phyloP scores from a whole-genome alignment of 1,140 invertebrate genomes.

The Ceratosolen fusciceps region DNA sequence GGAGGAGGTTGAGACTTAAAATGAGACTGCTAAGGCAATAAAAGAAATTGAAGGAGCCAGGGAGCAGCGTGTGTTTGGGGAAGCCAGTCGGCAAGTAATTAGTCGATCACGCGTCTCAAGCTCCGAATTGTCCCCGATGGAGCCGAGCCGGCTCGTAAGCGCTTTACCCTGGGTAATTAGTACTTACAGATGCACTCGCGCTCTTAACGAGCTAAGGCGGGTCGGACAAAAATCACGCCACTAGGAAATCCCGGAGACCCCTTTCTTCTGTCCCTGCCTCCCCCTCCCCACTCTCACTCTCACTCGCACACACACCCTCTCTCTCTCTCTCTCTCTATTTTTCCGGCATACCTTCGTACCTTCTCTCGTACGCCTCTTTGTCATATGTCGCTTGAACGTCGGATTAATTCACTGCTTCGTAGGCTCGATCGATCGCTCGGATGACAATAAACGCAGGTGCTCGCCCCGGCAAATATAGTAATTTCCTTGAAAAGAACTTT shows the following conservation, averaged over 20 bases:
- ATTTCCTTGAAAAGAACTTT: too few relatives aligned
- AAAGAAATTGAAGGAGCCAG: constrained; percentile 26
- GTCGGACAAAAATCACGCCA: constrained; percentile 41
- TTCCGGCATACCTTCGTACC: background rate
- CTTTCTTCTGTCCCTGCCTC: background rate
- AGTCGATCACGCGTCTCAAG: constrained; percentile 58
- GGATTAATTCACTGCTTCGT: background rate
- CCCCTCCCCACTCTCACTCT: background rate
- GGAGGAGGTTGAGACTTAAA: too few relatives aligned
- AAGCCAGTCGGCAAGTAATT: constrained; percentile 56
- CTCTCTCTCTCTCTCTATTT: background rate
- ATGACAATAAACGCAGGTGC: too few relatives aligned
- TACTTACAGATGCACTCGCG: constrained; percentile 68
- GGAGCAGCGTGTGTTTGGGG: constrained; percentile 34
- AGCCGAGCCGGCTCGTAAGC: constrained; percentile 47
- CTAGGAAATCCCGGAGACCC: constrained; percentile 37
- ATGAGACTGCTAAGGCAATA: too few relatives aligned
- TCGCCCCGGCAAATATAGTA: too few relatives aligned
- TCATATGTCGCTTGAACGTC: background rate
- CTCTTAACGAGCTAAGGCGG: constrained; percentile 62
- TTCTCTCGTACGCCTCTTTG: background rate
- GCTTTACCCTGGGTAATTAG: constrained; percentile 66
- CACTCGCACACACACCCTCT: too few relatives aligned
- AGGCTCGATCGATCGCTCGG: too few relatives aligned
- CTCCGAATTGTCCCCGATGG: constrained; percentile 53